Evolutionary conservation across 2,797 vertebrate species (phyloP).

Genomic region (Neopelma chrysocephalum): DNA sequence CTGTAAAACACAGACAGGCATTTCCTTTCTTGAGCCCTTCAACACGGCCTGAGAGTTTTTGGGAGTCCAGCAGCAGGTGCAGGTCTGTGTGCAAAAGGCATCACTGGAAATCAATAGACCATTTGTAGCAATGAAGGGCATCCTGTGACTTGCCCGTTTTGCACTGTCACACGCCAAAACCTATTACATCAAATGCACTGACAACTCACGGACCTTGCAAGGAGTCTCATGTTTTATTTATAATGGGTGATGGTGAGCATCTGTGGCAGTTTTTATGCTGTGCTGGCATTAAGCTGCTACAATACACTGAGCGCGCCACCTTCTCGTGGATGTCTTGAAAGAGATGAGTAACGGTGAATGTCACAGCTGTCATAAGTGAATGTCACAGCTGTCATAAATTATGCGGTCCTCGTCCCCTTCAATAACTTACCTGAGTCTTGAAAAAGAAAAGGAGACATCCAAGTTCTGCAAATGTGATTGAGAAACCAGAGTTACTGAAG

Average conservation of each 20-base stretch:
- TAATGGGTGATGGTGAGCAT: background rate
- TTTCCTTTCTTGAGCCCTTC: background rate
- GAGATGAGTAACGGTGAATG: background rate
- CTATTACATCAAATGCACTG: background rate
- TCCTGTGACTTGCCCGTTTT: background rate
- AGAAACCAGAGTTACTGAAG: background rate
- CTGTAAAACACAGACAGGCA: rapidly evolving
- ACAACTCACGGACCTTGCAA: background rate
- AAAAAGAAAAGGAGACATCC: background rate
- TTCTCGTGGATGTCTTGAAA: background rate
- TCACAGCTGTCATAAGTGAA: background rate
- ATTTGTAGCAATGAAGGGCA: conserved; percentile 3
- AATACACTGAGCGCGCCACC: background rate
- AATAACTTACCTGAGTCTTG: background rate
- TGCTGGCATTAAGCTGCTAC: background rate
- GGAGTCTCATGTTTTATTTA: conserved; percentile 48
- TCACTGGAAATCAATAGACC: background rate
- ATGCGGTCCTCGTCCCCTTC: background rate
- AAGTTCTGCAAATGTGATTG: background rate
- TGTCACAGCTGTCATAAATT: background rate
- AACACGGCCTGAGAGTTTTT: rapidly evolving
- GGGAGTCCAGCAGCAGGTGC: background rate
- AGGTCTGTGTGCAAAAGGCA: background rate
- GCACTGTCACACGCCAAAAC: background rate
- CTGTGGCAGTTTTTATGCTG: conserved; percentile 3